phyloP scores from a whole-genome alignment of 2,113 vertebrate species.

The Pelusios castaneus region DNA sequence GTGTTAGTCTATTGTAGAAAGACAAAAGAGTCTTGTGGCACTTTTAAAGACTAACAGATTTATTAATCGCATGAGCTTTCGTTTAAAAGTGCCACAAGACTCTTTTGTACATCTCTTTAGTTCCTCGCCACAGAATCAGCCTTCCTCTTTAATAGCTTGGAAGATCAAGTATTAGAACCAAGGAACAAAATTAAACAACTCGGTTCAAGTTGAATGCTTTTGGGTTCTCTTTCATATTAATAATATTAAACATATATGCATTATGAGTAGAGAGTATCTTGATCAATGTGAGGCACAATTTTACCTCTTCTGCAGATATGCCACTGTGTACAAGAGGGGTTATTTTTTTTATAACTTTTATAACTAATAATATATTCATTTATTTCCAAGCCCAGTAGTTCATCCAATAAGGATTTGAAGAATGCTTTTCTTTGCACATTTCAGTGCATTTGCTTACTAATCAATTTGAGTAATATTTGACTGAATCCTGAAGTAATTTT shows the following conservation, averaged over 20 bases:
- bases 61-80: no score
- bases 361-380: neutral
- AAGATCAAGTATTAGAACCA: neutral
- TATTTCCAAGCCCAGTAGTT: neutral
- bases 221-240: neutral
- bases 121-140: neutral
- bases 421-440: neutral
- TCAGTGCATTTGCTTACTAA: neutral
- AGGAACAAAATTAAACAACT: neutral
- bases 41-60: no score
- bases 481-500: neutral
- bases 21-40: no score
- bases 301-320: neutral
- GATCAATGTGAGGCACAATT: neutral
- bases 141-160: neutral
- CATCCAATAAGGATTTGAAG: neutral
- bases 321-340: neutral
- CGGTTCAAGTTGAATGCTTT: neutral
- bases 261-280: neutral
- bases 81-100: no score
- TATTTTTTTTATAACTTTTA: neutral
- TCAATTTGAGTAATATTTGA: neutral
- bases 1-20: no score
- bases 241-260: neutral
- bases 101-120: no score